Conservation (phyloP, 2,888 invertebrate species). For the Thyatira batis region DNA sequence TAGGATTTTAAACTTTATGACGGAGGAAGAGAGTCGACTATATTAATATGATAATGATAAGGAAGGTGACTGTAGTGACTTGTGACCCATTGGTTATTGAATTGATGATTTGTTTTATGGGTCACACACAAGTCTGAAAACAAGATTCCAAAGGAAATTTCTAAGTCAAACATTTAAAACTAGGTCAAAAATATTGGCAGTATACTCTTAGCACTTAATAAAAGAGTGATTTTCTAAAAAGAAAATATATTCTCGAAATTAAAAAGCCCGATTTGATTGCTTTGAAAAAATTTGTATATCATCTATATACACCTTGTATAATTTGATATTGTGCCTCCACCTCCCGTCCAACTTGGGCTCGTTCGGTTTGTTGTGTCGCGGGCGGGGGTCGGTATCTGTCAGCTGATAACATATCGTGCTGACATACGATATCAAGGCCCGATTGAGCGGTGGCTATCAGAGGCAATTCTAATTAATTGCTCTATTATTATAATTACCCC, state of each 20-base stretch:
- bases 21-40: slow-evolving; percentile 22
- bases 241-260: no score
- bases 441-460: slow-evolving; percentile 22
- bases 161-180: no score
- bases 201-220: no score
- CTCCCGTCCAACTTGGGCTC: background rate
- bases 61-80: slow-evolving; percentile 45
- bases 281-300: background rate
- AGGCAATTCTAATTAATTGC: background rate
- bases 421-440: slow-evolving; percentile 54
- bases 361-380: slow-evolving; percentile 46
- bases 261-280: no score
- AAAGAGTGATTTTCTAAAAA: no score
- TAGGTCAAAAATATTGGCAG: no score
- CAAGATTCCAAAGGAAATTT: background rate
- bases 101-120: slow-evolving; percentile 35
- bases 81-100: slow-evolving; percentile 37
- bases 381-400: slow-evolving; percentile 42
- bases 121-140: slow-evolving; percentile 10
- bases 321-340: background rate
- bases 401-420: slow-evolving; percentile 52
- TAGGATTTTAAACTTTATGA: slow-evolving; percentile 36
- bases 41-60: slow-evolving; percentile 24
- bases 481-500: background rate
- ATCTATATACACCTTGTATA: background rate